Conservation (phyloP, 2,888 invertebrate genomes). For the Protonemura montana region DNA sequence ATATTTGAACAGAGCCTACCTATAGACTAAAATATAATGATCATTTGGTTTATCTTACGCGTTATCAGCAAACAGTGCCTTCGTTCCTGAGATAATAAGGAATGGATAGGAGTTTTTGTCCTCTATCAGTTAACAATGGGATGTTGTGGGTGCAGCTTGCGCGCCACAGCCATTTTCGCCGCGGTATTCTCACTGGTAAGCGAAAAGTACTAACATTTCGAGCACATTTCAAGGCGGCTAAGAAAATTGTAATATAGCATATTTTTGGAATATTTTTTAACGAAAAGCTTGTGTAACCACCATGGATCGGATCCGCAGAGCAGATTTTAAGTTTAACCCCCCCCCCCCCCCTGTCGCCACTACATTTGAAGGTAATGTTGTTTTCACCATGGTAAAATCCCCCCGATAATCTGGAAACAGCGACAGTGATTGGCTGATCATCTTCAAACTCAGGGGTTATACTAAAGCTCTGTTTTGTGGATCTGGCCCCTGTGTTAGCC, state of each 20-base stretch:
- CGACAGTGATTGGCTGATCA: too few species aligned
- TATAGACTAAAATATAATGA: constrained; percentile 25
- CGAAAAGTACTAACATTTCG: neutral
- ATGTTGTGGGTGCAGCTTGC: constrained; percentile 32
- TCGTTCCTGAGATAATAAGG: neutral
- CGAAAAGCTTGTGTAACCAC: too few species aligned
- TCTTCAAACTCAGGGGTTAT: too few species aligned
- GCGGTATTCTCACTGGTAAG: constrained; percentile 34
- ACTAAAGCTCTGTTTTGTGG: too few species aligned
- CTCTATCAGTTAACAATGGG: constrained; percentile 19
- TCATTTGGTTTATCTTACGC: neutral
- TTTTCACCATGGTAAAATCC: too few species aligned
- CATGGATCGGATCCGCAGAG: too few species aligned
- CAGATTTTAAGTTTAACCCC: too few species aligned
- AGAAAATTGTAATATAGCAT: neutral
- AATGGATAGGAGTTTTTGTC: neutral
- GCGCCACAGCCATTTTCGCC: constrained; percentile 31
- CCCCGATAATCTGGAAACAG: too few species aligned
- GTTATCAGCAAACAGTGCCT: constrained; percentile 12
- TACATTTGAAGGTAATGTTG: too few species aligned
- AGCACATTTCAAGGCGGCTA: neutral
- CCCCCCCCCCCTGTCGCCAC: too few species aligned
- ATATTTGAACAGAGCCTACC: constrained; percentile 7
- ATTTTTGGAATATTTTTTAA: neutral
- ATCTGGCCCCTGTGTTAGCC: too few species aligned